Evolutionary conservation across 2,113 vertebrate genomes (phyloP).

Genomic region (Scolopax mira): DNA sequence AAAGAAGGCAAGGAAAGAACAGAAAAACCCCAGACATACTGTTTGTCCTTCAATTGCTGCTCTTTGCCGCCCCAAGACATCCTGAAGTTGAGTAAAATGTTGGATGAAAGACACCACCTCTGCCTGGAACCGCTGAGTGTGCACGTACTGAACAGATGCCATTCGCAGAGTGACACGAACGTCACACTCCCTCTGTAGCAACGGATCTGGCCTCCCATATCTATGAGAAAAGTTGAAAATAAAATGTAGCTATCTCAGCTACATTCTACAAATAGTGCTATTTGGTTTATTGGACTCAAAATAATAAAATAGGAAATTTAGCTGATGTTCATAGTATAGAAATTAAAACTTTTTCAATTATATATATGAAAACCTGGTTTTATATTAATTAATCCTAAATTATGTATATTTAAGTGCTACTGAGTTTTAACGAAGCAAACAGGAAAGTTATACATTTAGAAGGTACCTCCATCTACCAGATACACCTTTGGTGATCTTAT

Average conservation of each 20-base stretch:
- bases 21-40: conserved; percentile 70
- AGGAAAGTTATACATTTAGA: background rate
- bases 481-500: background rate
- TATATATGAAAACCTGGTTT: background rate
- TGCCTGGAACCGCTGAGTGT: conserved; percentile 96
- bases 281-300: background rate
- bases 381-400: background rate
- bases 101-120: conserved; percentile 96
- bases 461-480: background rate
- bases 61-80: conserved; percentile 91
- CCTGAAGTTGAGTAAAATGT: conserved; percentile 96
- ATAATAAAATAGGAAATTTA: background rate
- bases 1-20: background rate
- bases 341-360: background rate
- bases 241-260: fast-evolving
- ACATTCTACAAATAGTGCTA: background rate
- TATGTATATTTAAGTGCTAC: background rate
- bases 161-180: conserved; percentile 86
- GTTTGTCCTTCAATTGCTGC: conserved; percentile 93
- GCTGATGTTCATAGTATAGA: fast-evolving
- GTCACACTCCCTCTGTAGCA: conserved; percentile 85
- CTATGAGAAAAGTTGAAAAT: conserved; percentile 6
- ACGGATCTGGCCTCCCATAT: conserved; percentile 80
- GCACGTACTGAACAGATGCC: conserved; percentile 96
- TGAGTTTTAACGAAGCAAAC: background rate